Evolutionary conservation across 2,797 vertebrate genomes (phyloP).

Genomic region (Liasis olivaceus): DNA sequence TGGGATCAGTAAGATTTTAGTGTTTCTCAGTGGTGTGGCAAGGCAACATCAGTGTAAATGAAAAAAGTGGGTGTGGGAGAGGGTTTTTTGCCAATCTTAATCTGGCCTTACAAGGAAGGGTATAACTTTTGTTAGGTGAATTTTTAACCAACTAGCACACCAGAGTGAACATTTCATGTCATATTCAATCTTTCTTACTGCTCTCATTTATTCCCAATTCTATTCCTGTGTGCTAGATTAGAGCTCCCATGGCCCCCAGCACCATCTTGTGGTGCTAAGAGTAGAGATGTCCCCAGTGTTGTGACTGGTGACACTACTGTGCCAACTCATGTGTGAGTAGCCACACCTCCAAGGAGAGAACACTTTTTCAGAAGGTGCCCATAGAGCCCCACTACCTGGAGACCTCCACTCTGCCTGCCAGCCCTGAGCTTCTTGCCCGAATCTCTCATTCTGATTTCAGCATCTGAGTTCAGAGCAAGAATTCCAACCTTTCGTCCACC

Average conservation of each 20-base stretch:
- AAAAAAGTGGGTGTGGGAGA: too few relatives aligned
- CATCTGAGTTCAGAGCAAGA: not conserved
- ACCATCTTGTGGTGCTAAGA: not conserved
- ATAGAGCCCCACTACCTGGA: not conserved
- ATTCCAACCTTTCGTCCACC: not conserved
- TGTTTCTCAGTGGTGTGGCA: not conserved
- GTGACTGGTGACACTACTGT: not conserved
- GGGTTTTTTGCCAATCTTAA: not conserved
- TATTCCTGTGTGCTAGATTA: not conserved
- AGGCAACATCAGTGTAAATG: not conserved
- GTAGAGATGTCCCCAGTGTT: not conserved
- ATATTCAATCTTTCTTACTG: not conserved
- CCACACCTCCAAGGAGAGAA: not conserved
- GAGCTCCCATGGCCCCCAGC: not conserved
- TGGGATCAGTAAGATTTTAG: not conserved
- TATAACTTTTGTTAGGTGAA: not conserved
- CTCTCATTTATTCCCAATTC: not conserved
- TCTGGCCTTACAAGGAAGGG: not conserved
- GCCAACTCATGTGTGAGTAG: not conserved
- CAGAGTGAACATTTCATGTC: not conserved
- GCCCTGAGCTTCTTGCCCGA: not conserved
- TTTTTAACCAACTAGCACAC: not conserved
- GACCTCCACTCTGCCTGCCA: not conserved
- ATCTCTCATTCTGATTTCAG: not conserved
- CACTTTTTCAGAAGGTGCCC: not conserved